phyloP scores from a whole-genome alignment of 2,113 vertebrate species.

The Oncorhynchus clarkii region DNA sequence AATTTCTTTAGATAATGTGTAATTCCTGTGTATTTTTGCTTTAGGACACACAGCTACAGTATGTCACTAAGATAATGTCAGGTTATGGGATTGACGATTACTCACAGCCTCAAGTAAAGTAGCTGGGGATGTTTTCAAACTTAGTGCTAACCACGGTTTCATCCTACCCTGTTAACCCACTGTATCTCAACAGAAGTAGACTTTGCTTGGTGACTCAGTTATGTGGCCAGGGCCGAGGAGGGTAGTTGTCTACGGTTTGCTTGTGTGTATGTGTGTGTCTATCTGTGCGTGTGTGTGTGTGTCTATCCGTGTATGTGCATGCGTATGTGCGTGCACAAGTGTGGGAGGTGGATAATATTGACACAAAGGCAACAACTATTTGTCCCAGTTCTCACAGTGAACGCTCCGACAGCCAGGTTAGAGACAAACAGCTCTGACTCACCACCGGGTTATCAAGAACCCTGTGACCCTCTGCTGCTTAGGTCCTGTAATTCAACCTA shows the following conservation, averaged over 20 bases:
- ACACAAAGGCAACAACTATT: slow-evolving; percentile 39
- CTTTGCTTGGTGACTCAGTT: slow-evolving; percentile 57
- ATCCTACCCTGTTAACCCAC: slow-evolving; percentile 7
- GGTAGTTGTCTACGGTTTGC: slow-evolving; percentile 7
- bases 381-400: slow-evolving; percentile 34
- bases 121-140: background rate
- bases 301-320: slow-evolving; percentile 1
- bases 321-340: slow-evolving; percentile 18
- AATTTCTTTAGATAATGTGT: too few species aligned
- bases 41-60: too few species aligned
- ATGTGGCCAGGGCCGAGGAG: slow-evolving; percentile 30
- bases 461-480: slow-evolving; percentile 48
- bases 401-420: slow-evolving; percentile 24
- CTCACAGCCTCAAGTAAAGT: background rate
- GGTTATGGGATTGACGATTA: background rate
- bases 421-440: slow-evolving; percentile 53
- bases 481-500: slow-evolving; percentile 67
- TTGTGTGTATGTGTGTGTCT: slow-evolving; percentile 4
- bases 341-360: slow-evolving; percentile 33
- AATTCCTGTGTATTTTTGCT: too few species aligned
- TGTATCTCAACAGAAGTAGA: slow-evolving; percentile 27
- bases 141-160: background rate
- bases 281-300: background rate
- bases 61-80: too few species aligned
- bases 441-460: slow-evolving; percentile 60